phyloP scores from a whole-genome alignment of 2,797 vertebrate genomes.

The Sebastes hopkinsi region DNA sequence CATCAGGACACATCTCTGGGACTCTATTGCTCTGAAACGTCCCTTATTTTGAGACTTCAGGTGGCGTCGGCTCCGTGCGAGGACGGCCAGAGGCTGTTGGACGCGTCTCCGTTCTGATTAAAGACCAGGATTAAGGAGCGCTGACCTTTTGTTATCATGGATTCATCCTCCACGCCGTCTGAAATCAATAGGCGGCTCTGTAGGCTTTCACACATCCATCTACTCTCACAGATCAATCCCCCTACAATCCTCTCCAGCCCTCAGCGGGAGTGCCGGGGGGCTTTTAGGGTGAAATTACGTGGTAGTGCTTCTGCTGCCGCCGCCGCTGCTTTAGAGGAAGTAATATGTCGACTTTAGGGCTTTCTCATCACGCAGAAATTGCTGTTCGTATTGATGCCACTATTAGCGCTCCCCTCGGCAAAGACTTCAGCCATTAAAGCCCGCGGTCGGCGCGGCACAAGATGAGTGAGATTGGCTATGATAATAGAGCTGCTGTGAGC shows the following conservation, averaged over 20 bases:
- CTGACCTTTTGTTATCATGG: slow-evolving; percentile 74
- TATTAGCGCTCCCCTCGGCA: slow-evolving; percentile 44
- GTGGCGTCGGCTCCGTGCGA: not conserved
- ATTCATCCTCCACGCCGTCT: slow-evolving; percentile 56
- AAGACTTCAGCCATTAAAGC: slow-evolving; percentile 66
- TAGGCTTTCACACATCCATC: slow-evolving; percentile 78
- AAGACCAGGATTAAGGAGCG: slow-evolving; percentile 64
- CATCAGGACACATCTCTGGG: not conserved
- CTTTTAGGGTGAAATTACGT: slow-evolving; percentile 86
- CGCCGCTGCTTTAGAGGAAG: slow-evolving; percentile 58
- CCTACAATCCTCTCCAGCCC: slow-evolving; percentile 85
- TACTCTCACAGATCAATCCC: slow-evolving; percentile 85
- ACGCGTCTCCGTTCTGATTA: slow-evolving; percentile 45
- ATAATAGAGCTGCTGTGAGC: slow-evolving; percentile 56
- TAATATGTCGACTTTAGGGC: slow-evolving; percentile 59
- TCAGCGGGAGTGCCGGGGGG: slow-evolving; percentile 83
- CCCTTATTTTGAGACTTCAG: not conserved
- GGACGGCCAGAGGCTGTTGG: not conserved
- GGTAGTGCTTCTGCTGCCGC: slow-evolving; percentile 62
- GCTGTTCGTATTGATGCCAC: slow-evolving; percentile 50
- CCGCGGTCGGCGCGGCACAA: slow-evolving; percentile 10
- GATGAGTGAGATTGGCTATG: slow-evolving; percentile 55
- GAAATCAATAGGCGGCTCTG: slow-evolving; percentile 77
- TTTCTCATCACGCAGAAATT: slow-evolving; percentile 61
- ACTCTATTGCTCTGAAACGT: not conserved